phyloP scores from a whole-genome alignment of 2,888 invertebrate species.

The Eulithis prunata region DNA sequence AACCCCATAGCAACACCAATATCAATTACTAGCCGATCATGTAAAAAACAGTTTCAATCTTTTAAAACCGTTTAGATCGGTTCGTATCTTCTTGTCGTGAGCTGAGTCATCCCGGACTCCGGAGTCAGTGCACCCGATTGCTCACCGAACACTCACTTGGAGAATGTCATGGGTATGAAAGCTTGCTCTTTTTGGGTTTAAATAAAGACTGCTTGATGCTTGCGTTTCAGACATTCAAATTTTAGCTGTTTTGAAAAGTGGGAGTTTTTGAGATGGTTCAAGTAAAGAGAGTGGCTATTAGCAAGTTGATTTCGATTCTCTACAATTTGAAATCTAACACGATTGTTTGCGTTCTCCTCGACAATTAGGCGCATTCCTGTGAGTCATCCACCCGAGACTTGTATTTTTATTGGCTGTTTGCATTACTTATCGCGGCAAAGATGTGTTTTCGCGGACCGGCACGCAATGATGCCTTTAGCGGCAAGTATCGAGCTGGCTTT shows the following conservation, averaged over 20 bases:
- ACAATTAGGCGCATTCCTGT: constrained; percentile 79
- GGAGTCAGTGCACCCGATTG: constrained; percentile 46
- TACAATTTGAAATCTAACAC: constrained; percentile 73
- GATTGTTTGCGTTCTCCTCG: constrained; percentile 68
- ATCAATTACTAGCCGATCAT: constrained; percentile 30
- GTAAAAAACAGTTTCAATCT: constrained; percentile 37
- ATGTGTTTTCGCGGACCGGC: constrained; percentile 58
- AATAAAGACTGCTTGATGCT: too few species aligned
- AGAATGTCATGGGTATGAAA: constrained; percentile 1
- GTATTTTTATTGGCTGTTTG: constrained; percentile 76
- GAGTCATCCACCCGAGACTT: constrained; percentile 77
- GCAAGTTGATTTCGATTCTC: constrained; percentile 59
- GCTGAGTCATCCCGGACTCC: constrained; percentile 46
- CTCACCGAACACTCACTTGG: constrained; percentile 28
- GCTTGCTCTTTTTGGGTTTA: constrained; percentile 19
- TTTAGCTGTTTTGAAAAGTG: too few species aligned
- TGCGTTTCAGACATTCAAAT: too few species aligned
- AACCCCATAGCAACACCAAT: constrained; percentile 21
- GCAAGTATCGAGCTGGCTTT: constrained; percentile 47
- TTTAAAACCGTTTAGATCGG: constrained; percentile 37
- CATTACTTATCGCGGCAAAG: constrained; percentile 66
- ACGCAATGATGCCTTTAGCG: constrained; percentile 56
- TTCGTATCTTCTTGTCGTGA: constrained; percentile 43
- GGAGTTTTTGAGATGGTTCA: not conserved
- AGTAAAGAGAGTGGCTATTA: not conserved